Evolutionary conservation across 2,113 vertebrate species (phyloP).

Genomic region (Orycteropus afer): DNA sequence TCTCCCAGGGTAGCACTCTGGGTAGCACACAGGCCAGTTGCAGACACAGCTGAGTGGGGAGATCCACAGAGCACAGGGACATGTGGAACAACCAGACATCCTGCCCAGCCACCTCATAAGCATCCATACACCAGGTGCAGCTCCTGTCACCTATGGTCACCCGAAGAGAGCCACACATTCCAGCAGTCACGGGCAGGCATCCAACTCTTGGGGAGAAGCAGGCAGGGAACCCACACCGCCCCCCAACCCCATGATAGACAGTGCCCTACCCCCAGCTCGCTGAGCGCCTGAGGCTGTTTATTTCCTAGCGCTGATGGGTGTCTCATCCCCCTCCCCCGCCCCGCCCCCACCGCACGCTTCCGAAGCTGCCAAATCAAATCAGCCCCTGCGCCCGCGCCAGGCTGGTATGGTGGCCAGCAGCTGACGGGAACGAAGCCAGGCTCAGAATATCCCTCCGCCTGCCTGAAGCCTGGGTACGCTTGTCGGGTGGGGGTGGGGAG

Average conservation of each 20-base stretch:
- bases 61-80: neutral
- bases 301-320: conserved; percentile 72
- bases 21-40: neutral
- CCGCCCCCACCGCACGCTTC: conserved; percentile 74
- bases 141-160: neutral
- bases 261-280: neutral
- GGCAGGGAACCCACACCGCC: neutral
- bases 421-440: conserved; percentile 80
- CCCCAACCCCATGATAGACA: neutral
- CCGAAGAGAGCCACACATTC: conserved; percentile 14
- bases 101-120: neutral
- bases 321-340: conserved; percentile 56
- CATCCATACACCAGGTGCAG: conserved; percentile 43
- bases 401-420: conserved; percentile 81
- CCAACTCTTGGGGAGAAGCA: neutral
- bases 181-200: conserved; percentile 1
- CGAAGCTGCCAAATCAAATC: conserved; percentile 83
- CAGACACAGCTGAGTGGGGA: neutral
- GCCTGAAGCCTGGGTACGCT: conserved; percentile 62
- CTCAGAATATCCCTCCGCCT: conserved; percentile 80
- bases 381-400: conserved; percentile 77
- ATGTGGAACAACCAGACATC: neutral
- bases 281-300: conserved; percentile 70
- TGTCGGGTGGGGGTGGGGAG: conserved; percentile 22
- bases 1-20: neutral